Percentiles rank a stretch among this genome's conserved stretches.
Conservation (phyloP, 2,888 invertebrate species). For the Dasypogon diadema region DNA sequence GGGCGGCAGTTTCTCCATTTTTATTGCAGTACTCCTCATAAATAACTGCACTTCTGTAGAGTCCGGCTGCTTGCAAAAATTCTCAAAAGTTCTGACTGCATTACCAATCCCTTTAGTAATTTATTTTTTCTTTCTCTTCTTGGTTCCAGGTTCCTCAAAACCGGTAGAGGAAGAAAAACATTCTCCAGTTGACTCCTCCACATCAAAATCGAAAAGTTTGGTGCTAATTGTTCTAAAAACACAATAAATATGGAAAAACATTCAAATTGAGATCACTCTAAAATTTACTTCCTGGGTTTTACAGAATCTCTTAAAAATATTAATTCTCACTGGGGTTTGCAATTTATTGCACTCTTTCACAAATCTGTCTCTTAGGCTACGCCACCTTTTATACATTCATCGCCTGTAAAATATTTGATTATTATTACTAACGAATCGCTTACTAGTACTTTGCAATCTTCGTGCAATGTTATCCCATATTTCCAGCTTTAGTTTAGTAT, state of each 20-base stretch:
- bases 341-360: background rate
- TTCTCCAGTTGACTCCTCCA: background rate
- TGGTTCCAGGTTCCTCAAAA: background rate
- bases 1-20: slow-evolving; percentile 5
- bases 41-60: background rate
- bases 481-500: background rate
- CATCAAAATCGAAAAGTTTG: background rate
- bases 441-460: background rate
- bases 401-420: background rate
- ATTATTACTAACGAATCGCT: background rate
- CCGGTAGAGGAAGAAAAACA: background rate
- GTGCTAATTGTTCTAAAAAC: slow-evolving; percentile 1
- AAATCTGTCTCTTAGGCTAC: no score
- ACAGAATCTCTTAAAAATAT: background rate
- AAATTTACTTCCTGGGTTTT: slow-evolving; percentile 18
- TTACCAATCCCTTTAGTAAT: background rate
- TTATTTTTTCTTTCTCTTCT: background rate
- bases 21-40: background rate
- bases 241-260: background rate
- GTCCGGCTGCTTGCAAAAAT: slow-evolving; percentile 11
- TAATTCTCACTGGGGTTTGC: background rate
- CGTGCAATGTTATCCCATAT: background rate
- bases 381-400: background rate
- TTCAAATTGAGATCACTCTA: background rate
- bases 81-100: background rate